These are phyloP conservation scores for Tetramorium bicarinatum DNA, from an alignment of 2,888 invertebrate genomes.

Conservation along the genomic window DNA sequence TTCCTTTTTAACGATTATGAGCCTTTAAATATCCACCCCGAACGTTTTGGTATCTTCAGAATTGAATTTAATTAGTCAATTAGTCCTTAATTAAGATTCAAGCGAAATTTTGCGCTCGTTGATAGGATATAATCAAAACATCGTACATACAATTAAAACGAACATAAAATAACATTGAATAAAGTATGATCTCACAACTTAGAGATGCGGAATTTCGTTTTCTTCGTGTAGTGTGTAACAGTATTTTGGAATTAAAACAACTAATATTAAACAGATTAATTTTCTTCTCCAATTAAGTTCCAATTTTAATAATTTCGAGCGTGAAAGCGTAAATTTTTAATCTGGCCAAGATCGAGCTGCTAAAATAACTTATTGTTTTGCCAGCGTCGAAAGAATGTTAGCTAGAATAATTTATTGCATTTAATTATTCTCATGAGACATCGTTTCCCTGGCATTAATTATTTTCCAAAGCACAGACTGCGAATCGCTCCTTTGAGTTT, in stretches of 20 bases:
- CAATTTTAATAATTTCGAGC: background rate
- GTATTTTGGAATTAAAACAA: background rate
- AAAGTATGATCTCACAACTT: background rate
- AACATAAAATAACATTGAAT: no score
- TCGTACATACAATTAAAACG: background rate
- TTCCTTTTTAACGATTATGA: constrained; percentile 12
- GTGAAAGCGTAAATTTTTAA: background rate
- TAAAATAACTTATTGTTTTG: background rate
- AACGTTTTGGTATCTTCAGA: background rate
- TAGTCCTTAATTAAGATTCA: constrained; percentile 13
- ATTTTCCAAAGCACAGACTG: background rate
- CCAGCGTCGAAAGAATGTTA: background rate
- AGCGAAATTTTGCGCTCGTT: background rate
- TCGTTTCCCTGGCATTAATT: background rate
- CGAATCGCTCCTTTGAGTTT: background rate
- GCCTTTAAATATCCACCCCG: background rate
- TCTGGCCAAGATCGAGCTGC: background rate
- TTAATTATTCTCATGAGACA: background rate
- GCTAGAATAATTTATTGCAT: background rate
- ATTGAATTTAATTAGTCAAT: constrained; percentile 33
- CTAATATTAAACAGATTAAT: background rate
- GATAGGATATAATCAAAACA: background rate
- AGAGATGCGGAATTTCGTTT: background rate
- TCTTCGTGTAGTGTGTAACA: background rate
- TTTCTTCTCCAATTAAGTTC: background rate